phyloP scores from a whole-genome alignment of 2,888 invertebrate species.

The Diaphora mendica region DNA sequence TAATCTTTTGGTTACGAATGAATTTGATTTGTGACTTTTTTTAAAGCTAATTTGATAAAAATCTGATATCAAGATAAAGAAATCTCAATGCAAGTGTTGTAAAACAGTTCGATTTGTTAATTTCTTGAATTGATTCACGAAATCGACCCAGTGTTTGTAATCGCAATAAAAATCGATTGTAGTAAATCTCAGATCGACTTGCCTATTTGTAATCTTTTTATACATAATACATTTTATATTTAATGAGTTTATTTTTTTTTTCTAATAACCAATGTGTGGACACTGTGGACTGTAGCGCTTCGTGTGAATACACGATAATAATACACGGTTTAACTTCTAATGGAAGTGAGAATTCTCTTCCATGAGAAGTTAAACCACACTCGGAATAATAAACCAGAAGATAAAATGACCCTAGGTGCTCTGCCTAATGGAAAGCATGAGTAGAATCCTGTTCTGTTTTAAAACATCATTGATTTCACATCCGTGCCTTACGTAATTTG shows the following conservation, averaged over 20 bases:
- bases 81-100: not conserved
- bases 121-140: not conserved
- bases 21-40: not conserved
- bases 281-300: too few species aligned
- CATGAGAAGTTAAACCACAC: too few species aligned
- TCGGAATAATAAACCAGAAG: too few species aligned
- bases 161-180: not conserved
- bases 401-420: too few species aligned
- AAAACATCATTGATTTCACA: too few species aligned
- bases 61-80: too few species aligned
- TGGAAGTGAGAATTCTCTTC: too few species aligned
- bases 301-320: too few species aligned
- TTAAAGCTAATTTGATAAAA: not conserved
- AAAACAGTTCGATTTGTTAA: not conserved
- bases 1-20: not conserved
- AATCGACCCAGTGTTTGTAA: not conserved
- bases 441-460: too few species aligned
- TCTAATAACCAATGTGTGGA: not conserved
- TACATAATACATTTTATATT: conserved; percentile 1
- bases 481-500: too few species aligned
- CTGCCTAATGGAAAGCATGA: too few species aligned
- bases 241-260: conserved; percentile 2
- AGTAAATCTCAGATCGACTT: not conserved
- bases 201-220: not conserved
- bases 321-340: too few species aligned